Evolutionary conservation across 2,888 invertebrate species (phyloP), one percentile per base, ranked within the genome.

Genomic region (Microdon myrmicae): DNA sequence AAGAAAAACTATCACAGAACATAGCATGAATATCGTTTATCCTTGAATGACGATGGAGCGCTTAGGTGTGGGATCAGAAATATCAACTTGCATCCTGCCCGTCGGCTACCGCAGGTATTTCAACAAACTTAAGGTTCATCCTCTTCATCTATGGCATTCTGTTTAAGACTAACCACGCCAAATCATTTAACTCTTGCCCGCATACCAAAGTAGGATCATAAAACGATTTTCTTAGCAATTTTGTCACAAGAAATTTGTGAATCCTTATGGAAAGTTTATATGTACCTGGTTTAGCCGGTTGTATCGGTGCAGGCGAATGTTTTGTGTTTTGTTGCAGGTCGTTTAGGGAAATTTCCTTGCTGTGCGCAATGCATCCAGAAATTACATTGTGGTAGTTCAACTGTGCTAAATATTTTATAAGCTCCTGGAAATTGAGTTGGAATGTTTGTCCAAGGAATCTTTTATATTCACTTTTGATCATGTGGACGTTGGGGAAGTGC

Each of bases 101-200:
- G 6, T 41, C n/a, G 61, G 61, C 49, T 56, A 56, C 61, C 61
- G 44, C 61, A 55, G 56, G 61, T 61, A 61, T 61, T 61, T 55
- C 35, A 39, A 41, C 39, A 56, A 61, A 61, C 44, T 54, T 48
- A 48, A 60, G 54, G 48, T 41, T 55, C 54, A n/a, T n/a, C n/a
- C n/a, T n/a, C n/a, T n/a, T n/a, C n/a, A 38, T 55, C 48, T 48
- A 31, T 55, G 35, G 43, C 44, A 56, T 49, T 61, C 45, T 56
- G 56, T 49, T 49, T 56, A 49, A 56, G 49, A 49, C 55, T 56
- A 31, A 49, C 61, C 61, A 49, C 49, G 49, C 38, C 44, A 49
- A 60, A 56, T 61, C 61, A 44, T 61, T 61, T 56, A 61, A 34
- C 48, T 48, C 38, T 38, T 34, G 25, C 34, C 34, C 38, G 26